phyloP scores from a whole-genome alignment of 1,140 invertebrate genomes.

The Zaprionus lachaisei region DNA sequence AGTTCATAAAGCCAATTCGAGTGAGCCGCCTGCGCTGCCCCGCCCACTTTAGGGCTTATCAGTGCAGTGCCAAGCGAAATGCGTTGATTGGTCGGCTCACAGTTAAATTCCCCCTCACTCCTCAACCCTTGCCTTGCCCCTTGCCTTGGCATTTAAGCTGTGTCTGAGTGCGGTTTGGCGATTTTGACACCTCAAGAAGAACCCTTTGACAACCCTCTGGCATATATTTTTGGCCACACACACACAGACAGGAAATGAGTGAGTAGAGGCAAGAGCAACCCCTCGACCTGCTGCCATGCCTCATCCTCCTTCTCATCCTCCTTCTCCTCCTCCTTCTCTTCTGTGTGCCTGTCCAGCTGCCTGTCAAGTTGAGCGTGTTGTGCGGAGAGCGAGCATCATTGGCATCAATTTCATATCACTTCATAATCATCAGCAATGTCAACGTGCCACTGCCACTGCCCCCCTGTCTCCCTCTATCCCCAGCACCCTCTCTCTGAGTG shows the following conservation, averaged over 20 bases:
- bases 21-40: background rate
- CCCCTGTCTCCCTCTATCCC: background rate
- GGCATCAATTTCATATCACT: slow-evolving; percentile 82
- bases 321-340: background rate
- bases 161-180: slow-evolving; percentile 49
- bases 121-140: background rate
- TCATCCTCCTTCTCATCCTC: background rate
- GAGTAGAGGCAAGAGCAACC: slow-evolving; percentile 22
- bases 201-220: slow-evolving; percentile 29
- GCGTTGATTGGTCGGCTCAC: slow-evolving; percentile 47
- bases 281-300: background rate
- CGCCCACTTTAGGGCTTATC: slow-evolving; percentile 52
- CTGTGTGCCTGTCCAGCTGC: background rate
- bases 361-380: slow-evolving; percentile 61
- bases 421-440: slow-evolving; percentile 78
- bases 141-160: slow-evolving; percentile 12
- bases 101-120: background rate
- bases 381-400: slow-evolving; percentile 63
- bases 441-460: slow-evolving; percentile 35
- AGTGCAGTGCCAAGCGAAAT: slow-evolving; percentile 53
- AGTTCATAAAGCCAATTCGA: slow-evolving; percentile 1
- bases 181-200: slow-evolving; percentile 71
- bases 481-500: background rate
- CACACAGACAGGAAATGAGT: slow-evolving; percentile 33
- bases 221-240: slow-evolving; percentile 20